phyloP scores from a whole-genome alignment of 2,888 invertebrate genomes.

The Malthinus seriepunctatus region DNA sequence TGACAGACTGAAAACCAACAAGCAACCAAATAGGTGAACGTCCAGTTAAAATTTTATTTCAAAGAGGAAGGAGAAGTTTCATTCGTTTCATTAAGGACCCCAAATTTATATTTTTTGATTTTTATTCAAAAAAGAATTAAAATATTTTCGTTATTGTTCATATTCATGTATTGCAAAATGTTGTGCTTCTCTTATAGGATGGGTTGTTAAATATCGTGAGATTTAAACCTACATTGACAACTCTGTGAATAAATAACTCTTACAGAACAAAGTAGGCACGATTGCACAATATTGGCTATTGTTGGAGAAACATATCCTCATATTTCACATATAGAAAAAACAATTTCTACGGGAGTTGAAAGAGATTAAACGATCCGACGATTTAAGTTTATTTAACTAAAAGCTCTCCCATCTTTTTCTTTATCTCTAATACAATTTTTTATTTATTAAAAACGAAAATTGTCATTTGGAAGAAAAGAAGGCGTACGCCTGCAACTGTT shows the following conservation, averaged over 20 bases:
- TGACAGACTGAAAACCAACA: too few species aligned
- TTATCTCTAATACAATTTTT: background rate
- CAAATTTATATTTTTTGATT: too few species aligned
- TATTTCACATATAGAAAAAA: constrained; percentile 24
- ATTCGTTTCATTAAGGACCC: too few species aligned
- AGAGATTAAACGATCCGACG: constrained; percentile 21
- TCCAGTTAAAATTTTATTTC: too few species aligned
- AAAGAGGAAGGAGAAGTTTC: too few species aligned
- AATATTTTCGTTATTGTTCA: too few species aligned
- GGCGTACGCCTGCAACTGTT: constrained; percentile 31
- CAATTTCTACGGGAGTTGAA: constrained; percentile 7
- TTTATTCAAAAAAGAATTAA: too few species aligned
- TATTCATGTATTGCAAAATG: constrained; percentile 15
- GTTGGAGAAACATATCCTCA: constrained; percentile 30
- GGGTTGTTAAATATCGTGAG: constrained; percentile 35
- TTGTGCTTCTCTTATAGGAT: constrained; percentile 20
- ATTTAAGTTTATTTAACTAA: background rate
- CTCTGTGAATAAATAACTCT: constrained; percentile 34
- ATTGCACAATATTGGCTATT: constrained; percentile 36
- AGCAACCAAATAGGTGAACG: too few species aligned
- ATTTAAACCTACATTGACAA: constrained; percentile 37
- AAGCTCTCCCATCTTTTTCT: background rate
- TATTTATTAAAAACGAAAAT: constrained; percentile 1
- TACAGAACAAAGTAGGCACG: constrained; percentile 37
- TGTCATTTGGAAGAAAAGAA: constrained; percentile 11